Evolutionary conservation across 2,888 invertebrate species (phyloP), one percentile per base, ranked within the genome.

Genomic region (Cyrtodaria siliqua): DNA sequence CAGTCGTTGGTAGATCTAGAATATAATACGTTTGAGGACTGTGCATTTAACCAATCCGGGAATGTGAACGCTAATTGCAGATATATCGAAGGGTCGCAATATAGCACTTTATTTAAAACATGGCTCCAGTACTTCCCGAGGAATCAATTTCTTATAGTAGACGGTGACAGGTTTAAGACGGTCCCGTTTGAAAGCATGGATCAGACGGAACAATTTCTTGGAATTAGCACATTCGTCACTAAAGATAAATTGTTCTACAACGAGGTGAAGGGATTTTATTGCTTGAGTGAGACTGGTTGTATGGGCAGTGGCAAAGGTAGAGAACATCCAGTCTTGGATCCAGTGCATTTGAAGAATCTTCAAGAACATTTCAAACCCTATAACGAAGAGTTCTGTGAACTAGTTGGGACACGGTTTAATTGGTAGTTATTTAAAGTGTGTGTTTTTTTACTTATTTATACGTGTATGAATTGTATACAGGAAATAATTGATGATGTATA

Each of bases 181-280:
- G 67, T 87, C 49, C 89, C 88, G 20, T 69, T 81, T 1, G 61
- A 55, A 4, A 87, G 83, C 49, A 72, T 90, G 18, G 56, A 70
- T 0, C 61, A 80, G 26, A 81, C 90, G 18, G 89, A 90, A 63
- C 52, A 66, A 0, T 90, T 90, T 60, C 72, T 90, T n/a, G 82
- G 84, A 4, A 56, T 90, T 4, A 59, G 78, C 14, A 82, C 79
- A 44, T 64, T 71, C 33, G 75, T 90, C 14, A 70, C 75, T 12
- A 56, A 74, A 8, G 96, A 96, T 93, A 97, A 97, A 93, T 97
- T 99, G 93, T 97, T 97, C 94, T 99, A 97, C 94, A 98, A 99
- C 94, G 96, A 96, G 93, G 97, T 97, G 23, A 98, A 98, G 93
- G 97, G 98, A 69, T 97, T 99, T 94, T 98, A 97, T 93, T 98